A percentile compares a stretch with the other conserved stretches of the same genome.
Evolutionary conservation across 2,888 invertebrate genomes (phyloP).

Genomic region (Gisinianus flammeolus): DNA sequence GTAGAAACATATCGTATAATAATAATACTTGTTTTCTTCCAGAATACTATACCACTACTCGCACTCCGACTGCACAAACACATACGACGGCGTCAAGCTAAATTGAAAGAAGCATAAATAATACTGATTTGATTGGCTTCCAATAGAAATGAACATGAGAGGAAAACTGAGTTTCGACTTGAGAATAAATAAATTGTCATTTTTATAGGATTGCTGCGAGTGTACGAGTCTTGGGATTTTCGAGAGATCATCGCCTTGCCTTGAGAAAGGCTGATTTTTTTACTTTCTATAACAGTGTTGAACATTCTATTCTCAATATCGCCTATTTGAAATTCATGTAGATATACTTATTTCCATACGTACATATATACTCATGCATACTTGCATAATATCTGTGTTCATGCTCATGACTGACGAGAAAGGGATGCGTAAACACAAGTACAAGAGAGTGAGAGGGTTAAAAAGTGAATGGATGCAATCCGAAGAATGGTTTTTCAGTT

Average conservation of each 20-base stretch:
- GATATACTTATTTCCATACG: not conserved
- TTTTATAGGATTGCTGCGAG: conserved; percentile 14
- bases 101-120: conserved; percentile 28
- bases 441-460: not conserved
- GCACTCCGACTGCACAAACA: no score
- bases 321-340: not conserved
- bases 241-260: conserved; percentile 21
- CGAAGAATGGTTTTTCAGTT: conserved; percentile 10
- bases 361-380: not conserved
- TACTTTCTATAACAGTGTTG: conserved; percentile 11
- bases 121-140: conserved; percentile 21
- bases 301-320: not conserved
- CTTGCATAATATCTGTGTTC: not conserved
- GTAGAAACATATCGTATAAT: not conserved
- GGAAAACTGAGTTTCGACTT: not conserved
- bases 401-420: not conserved
- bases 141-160: not conserved
- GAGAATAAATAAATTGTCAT: conserved; percentile 21
- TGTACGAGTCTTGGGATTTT: conserved; percentile 14
- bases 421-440: not conserved
- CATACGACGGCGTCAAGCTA: conserved; percentile 2
- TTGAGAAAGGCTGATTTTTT: conserved; percentile 20
- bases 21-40: not conserved
- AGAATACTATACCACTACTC: not conserved
- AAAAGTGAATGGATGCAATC: conserved; percentile 32